Base-by-base conservation (phyloP, 1,140 invertebrate genomes). In the Platyscapa corneri region DNA sequence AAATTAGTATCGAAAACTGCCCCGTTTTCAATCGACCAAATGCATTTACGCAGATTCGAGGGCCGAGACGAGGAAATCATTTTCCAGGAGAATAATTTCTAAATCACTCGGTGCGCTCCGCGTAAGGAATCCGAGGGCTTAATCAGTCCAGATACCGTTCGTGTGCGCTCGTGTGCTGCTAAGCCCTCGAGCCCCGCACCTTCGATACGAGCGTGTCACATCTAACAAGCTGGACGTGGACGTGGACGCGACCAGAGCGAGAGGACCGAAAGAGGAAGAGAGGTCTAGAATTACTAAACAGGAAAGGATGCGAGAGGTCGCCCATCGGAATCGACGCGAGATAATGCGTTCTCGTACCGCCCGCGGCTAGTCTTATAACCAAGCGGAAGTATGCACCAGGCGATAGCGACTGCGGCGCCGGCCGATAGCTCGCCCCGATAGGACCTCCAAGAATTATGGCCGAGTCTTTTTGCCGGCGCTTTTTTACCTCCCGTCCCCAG, bases 361-460 rank as follows among this genome's bases (percentile, higher is more conserved):
- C 67, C 34, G 67, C 32, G 67, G 34, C 34, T 37, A 18, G 32
- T 16, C 32, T 39, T 70, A 70, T 37, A 70, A 23, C 32, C 16
- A 37, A 70, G 67, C 67, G 67, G 67, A 70, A 70, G 67, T 70
- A 37, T 70, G 34, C 14, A 67, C 30, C n/a, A 16, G 12, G 30
- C 65, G 30, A 67, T 67, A 67, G 46, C 75, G 32, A 53, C 42
- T n/a, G 30, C 16, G 32, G 16, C 10, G 76, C 14, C 42, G 49
- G 6, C 20, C 76, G 49, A 75, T 75, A 42, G 37, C 72, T 46
- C 37, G 37, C 0, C 1, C 39, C 72, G 72, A 78, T 78, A 56
- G 46, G 76, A 46, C 76, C 30, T n/a, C 32, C 56, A 34, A 80
- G 56, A 80, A 80, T 80, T 39, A 60, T 56, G 12, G 46, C 32